Evolutionary conservation across 2,888 invertebrate genomes (phyloP), one percentile per base, ranked within the genome.

Genomic region (Perithous albicinctus): DNA sequence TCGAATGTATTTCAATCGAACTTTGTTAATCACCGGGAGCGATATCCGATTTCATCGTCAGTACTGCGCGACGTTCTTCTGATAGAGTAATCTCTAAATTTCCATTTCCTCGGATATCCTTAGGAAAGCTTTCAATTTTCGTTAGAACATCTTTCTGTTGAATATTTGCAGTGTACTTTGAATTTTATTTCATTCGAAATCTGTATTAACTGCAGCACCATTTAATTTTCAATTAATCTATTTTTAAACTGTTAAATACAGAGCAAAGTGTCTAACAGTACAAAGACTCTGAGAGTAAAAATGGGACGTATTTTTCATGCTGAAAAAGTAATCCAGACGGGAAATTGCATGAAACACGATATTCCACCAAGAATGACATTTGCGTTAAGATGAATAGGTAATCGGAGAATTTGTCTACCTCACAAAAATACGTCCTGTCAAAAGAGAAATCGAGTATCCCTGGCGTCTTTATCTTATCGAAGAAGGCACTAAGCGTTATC

Each of bases 361-460:
- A 32, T 32, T 35, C 18, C 15, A 32, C 1, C 32, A 32, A 18
- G 59, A 2, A 18, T 8, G 32, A 32, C 32, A 10, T 59, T 59
- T 35, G 2, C 56, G 29, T 3, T 8, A n/a, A 32, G 32, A 6
- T 35, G 18, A 8, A 59, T 32, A 8, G 15, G 59, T 59, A 59
- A 59, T 59, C 18, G 15, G 32, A 59, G 59, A 59, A 59, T 59
- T 59, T 35, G 15, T 59, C 59, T 1, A 59, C 1, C 59, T 10
- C 7, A 59, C 59, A 18, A 59, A 18, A 59, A n/a, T n/a, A 15
- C 15, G 26, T 26, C 26, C 1, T 15, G 6, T 32, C 32, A 26
- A 23, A 29, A 1, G 32, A 15, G 6, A 15, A 32, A 18, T 10
- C 29, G 7, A 8, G 15, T 18, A 32, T 15, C 32, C 18, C 15